These are phyloP conservation scores for Cardiocondyla obscurior DNA, from an alignment of 1,140 invertebrate species.

Conservation along the genomic window DNA sequence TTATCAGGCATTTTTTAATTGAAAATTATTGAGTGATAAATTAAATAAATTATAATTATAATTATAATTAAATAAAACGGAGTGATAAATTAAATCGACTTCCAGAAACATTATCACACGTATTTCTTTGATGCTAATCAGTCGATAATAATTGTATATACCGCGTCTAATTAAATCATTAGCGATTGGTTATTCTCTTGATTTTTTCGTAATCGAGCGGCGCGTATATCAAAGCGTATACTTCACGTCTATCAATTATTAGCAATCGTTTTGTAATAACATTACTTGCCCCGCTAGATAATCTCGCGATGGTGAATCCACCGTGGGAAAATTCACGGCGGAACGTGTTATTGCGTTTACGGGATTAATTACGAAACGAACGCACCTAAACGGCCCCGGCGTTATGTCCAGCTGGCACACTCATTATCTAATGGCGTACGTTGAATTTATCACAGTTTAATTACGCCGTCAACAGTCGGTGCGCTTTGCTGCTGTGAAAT, in stretches of 20 bases:
- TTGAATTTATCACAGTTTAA: slow-evolving; percentile 52
- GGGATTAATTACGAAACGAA: slow-evolving; percentile 44
- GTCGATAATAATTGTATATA: neutral
- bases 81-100: too few relatives aligned
- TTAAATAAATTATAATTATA: neutral
- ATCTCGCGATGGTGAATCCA: slow-evolving; percentile 23
- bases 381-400: slow-evolving; percentile 17
- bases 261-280: slow-evolving; percentile 36
- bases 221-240: slow-evolving; percentile 3
- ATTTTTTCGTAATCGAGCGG: slow-evolving; percentile 14
- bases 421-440: slow-evolving; percentile 50
- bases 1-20: neutral
- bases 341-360: slow-evolving; percentile 39
- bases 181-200: neutral
- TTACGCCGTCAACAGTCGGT: slow-evolving; percentile 42
- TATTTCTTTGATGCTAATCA: neutral
- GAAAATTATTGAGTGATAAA: neutral
- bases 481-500: slow-evolving; percentile 26
- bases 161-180: neutral
- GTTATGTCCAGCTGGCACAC: slow-evolving; percentile 42
- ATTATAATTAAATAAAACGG: too few relatives aligned
- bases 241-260: slow-evolving; percentile 16
- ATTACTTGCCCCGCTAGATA: slow-evolving; percentile 8
- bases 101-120: neutral
- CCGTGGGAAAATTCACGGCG: slow-evolving; percentile 33